phyloP scores from a whole-genome alignment of 2,113 vertebrate species.

The Apteryx mantelli region DNA sequence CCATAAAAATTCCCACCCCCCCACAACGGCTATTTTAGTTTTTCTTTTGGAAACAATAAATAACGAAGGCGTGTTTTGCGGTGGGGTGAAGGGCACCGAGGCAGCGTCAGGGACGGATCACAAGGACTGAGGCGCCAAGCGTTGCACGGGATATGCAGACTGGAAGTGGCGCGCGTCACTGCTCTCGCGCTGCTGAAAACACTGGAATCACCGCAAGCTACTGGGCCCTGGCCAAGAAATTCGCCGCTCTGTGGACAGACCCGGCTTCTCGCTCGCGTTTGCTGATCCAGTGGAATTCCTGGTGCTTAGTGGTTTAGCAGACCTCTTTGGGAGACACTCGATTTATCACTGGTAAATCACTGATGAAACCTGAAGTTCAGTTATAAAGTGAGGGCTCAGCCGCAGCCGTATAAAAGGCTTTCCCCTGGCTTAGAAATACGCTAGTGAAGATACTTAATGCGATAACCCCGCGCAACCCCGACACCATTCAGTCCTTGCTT shows the following conservation, averaged over 20 bases:
- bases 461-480: background rate
- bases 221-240: slow-evolving; percentile 49
- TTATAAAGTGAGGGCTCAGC: slow-evolving; percentile 50
- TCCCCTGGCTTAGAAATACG: slow-evolving; percentile 9
- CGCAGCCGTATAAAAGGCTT: slow-evolving; percentile 41
- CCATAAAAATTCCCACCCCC: background rate
- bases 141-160: rapidly evolving
- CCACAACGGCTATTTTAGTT: slow-evolving; percentile 12
- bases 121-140: background rate
- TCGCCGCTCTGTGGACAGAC: background rate
- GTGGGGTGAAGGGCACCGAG: background rate
- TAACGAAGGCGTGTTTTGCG: background rate
- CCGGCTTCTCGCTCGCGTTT: background rate
- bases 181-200: background rate
- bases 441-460: background rate
- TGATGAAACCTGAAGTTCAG: slow-evolving; percentile 64
- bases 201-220: slow-evolving; percentile 8
- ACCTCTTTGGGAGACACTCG: slow-evolving; percentile 47
- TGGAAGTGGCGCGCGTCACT: background rate
- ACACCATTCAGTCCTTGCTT: background rate
- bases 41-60: background rate
- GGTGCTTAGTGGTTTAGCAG: slow-evolving; percentile 51
- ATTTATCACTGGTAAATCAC: slow-evolving; percentile 69
- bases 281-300: slow-evolving; percentile 47
- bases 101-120: background rate